Evolutionary conservation across 2,888 invertebrate species (phyloP), one percentile per base, ranked within the genome.

Genomic region (Rotaria socialis): DNA sequence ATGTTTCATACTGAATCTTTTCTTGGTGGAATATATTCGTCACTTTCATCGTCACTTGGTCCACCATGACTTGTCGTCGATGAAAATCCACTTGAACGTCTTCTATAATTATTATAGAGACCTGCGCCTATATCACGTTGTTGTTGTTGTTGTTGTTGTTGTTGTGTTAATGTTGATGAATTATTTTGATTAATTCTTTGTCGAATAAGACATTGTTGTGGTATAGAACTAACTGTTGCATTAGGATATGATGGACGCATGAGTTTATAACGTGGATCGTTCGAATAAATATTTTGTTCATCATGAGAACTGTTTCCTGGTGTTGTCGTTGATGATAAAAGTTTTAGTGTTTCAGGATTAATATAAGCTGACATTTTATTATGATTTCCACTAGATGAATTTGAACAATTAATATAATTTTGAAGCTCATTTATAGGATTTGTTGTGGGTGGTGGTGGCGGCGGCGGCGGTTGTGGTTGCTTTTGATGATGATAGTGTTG

Each of bases 351-450:
- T 80, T 80, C 80, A 43, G 80, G 80, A 80, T 80, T 80, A 5
- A 80, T 14, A 80, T 80, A 80, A 11, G 47, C n/a, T 47, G 67
- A 35, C 7, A 67, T 16, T 35, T 67, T 67, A 41, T 67, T 67
- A 19, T 27, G 67, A 67, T 80, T 80, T 80, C 24, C 47, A 19
- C 5, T 35, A 35, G 67, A 27, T 67, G 67, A 6, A 67, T 67
- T 67, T 6, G 80, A 47, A 47, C 80, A 47, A 47, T 80, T 47
- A 24, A 80, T 80, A 24, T 80, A 80, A n/a, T 47, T 80, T 47
- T 80, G 80, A 47, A 80, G 47, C n/a, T 47, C 80, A 80, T 80
- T 80, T 24, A 80, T 80, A 80, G 80, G 47, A 80, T 80, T 80
- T 22, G 22, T 4, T 11, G 27, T 1, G 16, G 67, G 55, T 14